Conservation (phyloP, 30 jellyfish, hydroid and myxozoan species). For the Cassiopea andromeda region DNA sequence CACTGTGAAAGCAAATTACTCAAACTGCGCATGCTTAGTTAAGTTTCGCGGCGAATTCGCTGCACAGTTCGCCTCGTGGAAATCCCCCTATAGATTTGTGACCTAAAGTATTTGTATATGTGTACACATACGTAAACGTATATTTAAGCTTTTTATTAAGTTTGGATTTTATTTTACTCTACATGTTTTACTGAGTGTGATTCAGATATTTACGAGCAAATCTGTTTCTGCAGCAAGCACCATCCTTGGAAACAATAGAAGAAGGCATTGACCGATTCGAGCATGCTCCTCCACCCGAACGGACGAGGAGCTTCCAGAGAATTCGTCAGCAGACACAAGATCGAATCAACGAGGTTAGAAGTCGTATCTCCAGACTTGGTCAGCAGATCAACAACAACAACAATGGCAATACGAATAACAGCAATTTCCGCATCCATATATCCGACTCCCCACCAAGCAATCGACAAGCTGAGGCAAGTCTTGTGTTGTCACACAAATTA, state of each 20-base stretch:
- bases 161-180: too few species aligned
- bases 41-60: too few species aligned
- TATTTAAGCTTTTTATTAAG: too few species aligned
- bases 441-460: conserved; percentile 54
- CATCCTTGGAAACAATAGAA: conserved; percentile 38
- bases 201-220: background rate
- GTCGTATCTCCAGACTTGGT: conserved; percentile 46
- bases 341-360: conserved; percentile 62
- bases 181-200: background rate
- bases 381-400: conserved; percentile 35
- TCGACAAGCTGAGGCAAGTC: conserved; percentile 13
- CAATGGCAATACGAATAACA: background rate
- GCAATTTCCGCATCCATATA: conserved; percentile 16
- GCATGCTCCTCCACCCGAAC: conserved; percentile 50
- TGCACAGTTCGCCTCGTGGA: too few species aligned
- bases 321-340: conserved; percentile 75
- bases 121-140: too few species aligned
- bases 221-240: conserved; percentile 32
- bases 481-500: background rate
- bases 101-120: too few species aligned
- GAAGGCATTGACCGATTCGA: conserved; percentile 22
- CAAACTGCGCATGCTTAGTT: too few species aligned
- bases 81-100: too few species aligned
- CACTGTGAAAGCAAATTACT: too few species aligned
- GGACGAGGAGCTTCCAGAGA: conserved; percentile 52